Evolutionary conservation across 2,113 vertebrate species (phyloP).

Genomic region (Pyrgilauda ruficollis): DNA sequence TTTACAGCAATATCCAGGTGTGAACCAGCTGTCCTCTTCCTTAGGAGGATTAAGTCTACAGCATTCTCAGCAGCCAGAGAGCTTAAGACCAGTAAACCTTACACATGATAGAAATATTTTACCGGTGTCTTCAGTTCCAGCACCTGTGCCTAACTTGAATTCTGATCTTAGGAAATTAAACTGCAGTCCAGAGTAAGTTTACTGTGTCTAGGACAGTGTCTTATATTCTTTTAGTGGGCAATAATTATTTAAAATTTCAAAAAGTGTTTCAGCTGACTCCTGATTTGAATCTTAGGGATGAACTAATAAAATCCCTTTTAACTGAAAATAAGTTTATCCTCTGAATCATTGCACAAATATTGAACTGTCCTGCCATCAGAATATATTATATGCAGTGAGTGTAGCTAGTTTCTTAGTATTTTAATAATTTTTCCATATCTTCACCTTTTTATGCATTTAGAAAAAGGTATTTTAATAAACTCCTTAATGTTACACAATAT

Average conservation of each 20-base stretch:
- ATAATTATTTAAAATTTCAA: not conserved
- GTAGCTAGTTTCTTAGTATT: not conserved
- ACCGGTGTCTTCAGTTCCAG: constrained; percentile 77
- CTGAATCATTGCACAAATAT: not conserved
- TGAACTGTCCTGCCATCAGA: not conserved
- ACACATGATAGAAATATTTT: constrained; percentile 90
- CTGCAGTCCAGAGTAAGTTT: constrained; percentile 93
- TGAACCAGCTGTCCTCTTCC: constrained; percentile 87
- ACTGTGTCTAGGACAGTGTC: not conserved
- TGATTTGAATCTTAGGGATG: not conserved
- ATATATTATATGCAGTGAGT: not conserved
- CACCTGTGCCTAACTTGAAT: constrained; percentile 90
- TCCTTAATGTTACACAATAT: not conserved
- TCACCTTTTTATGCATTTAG: not conserved
- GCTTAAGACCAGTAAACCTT: constrained; percentile 88
- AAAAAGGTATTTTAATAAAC: not conserved
- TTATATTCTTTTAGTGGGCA: not conserved
- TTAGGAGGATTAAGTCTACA: constrained; percentile 90
- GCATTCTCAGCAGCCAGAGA: constrained; percentile 85
- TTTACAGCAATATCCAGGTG: constrained; percentile 82
- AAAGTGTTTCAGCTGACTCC: not conserved
- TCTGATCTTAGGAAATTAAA: constrained; percentile 90
- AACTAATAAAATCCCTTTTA: not conserved
- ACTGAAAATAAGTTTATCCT: not conserved
- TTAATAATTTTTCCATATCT: not conserved